Conservation (phyloP, 2,888 invertebrate genomes). For the Belgica antarctica region DNA sequence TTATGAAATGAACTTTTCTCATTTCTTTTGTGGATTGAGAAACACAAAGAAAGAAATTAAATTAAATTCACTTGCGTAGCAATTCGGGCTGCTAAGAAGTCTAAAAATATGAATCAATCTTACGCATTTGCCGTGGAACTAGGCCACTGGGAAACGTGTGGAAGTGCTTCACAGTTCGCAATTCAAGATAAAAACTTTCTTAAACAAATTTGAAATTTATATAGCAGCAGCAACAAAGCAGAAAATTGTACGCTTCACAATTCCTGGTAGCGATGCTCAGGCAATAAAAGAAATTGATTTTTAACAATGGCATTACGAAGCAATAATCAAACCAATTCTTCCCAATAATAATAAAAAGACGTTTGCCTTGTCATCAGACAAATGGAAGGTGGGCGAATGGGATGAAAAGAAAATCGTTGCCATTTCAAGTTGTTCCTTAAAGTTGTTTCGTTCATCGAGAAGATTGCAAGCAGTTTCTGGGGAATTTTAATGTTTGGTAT, state of each 20-base stretch:
- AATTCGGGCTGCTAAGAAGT: background rate
- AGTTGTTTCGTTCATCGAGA: too few relatives aligned
- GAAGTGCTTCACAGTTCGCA: background rate
- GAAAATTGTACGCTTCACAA: background rate
- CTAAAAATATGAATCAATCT: background rate
- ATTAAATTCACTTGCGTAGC: background rate
- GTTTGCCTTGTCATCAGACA: background rate
- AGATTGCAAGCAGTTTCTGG: background rate
- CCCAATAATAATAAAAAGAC: slow-evolving; percentile 6
- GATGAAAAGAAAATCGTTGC: too few relatives aligned
- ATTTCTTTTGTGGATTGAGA: background rate
- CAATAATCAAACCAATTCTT: slow-evolving; percentile 20
- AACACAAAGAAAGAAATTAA: background rate
- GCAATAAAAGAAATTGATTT: slow-evolving; percentile 40
- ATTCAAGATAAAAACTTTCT: background rate
- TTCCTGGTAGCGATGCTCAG: slow-evolving; percentile 12
- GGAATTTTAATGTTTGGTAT: background rate
- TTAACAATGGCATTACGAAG: slow-evolving; percentile 35
- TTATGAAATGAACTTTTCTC: background rate
- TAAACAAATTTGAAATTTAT: slow-evolving; percentile 7
- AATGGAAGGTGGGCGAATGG: background rate
- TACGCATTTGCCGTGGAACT: too few relatives aligned
- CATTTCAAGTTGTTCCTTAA: too few relatives aligned
- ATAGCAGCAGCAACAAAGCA: background rate
- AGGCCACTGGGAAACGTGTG: background rate